Evolutionary conservation across 2,113 vertebrate genomes (phyloP).

Genomic region (Bos taurus): ARS-UCD2.0 NC_037348.1:19412501-19413000

Average conservation of each 20-base stretch:
- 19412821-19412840: slow-evolving; percentile 49
- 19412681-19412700: slow-evolving; percentile 24
- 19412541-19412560: neutral
- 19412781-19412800: slow-evolving; percentile 51
- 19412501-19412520: neutral
- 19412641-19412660: neutral
- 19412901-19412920: slow-evolving; percentile 36
- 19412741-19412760: slow-evolving; percentile 45
- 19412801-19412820: slow-evolving; percentile 50
- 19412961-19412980: neutral
- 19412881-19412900: slow-evolving; percentile 67
- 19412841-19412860: slow-evolving; percentile 42
- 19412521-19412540: neutral
- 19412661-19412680: neutral
- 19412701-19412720: slow-evolving; percentile 29
- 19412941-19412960: slow-evolving; percentile 1
- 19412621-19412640: neutral
- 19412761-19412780: slow-evolving; percentile 61
- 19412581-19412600: neutral
- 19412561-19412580: neutral
- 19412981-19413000: slow-evolving; percentile 47
- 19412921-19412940: slow-evolving; percentile 66
- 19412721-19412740: neutral
- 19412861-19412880: slow-evolving; percentile 57
- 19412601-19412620: fast-evolving